phyloP scores from a whole-genome alignment of 2,797 vertebrate species.

The Oophaga sylvatica region DNA sequence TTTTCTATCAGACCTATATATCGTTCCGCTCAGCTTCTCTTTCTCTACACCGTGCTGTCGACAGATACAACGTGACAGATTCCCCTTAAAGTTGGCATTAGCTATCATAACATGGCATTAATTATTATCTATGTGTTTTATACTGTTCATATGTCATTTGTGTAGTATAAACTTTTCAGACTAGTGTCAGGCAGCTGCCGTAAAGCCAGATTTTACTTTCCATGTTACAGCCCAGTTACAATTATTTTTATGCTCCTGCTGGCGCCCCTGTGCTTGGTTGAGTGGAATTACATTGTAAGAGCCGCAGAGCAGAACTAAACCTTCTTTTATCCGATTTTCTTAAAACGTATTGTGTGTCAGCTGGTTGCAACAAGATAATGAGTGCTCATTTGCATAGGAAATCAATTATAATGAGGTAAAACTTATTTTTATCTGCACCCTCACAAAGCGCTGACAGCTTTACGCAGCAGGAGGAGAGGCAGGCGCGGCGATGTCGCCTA shows the following conservation, averaged over 20 bases:
- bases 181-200: background rate
- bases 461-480: background rate
- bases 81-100: no score
- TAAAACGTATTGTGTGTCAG: background rate
- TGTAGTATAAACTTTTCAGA: background rate
- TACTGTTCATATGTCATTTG: no score
- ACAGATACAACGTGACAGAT: no score
- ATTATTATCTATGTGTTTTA: no score
- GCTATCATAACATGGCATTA: no score
- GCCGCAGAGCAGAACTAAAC: background rate
- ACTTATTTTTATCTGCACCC: constrained; percentile 1
- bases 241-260: background rate
- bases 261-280: background rate
- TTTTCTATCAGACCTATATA: no score
- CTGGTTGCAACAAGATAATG: constrained; percentile 9
- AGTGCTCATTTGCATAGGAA: constrained; percentile 37
- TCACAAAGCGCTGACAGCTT: constrained; percentile 7
- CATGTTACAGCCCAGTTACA: background rate
- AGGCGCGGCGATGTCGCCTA: background rate
- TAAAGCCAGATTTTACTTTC: background rate
- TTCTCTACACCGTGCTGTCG: no score
- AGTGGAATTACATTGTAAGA: background rate
- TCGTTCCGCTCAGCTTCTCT: no score
- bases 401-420: constrained; percentile 13
- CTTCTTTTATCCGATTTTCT: background rate